Conservation (phyloP, 2,113 vertebrate species). For the Bubalus kerabau region DNA sequence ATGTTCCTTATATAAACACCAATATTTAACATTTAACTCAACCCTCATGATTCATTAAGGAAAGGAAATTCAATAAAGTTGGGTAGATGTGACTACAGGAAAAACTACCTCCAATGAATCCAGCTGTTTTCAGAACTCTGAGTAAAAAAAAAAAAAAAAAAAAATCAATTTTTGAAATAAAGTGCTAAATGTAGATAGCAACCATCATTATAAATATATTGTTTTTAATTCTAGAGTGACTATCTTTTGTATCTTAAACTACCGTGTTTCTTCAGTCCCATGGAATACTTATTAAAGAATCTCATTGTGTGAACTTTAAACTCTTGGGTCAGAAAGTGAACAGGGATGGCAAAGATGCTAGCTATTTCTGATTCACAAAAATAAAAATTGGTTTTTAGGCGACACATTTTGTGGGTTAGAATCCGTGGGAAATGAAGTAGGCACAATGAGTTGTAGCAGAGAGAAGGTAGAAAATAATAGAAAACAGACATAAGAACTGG, state of each 20-base stretch:
- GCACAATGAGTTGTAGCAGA: conserved; percentile 36
- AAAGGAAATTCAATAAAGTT: conserved; percentile 82
- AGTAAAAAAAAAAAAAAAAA: neutral
- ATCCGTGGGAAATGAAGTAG: conserved; percentile 46
- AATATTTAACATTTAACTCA: conserved; percentile 84
- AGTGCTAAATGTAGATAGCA: neutral
- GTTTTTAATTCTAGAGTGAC: neutral
- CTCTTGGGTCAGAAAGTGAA: conserved; percentile 7
- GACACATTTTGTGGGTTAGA: conserved; percentile 11
- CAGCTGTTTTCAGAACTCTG: neutral
- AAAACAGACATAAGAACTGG: conserved; percentile 43
- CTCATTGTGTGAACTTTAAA: neutral
- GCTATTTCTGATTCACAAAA: conserved; percentile 46
- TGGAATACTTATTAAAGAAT: conserved; percentile 4
- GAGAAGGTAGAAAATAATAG: conserved; percentile 40
- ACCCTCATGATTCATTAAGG: conserved; percentile 89
- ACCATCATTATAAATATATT: neutral
- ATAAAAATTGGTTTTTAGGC: conserved; percentile 52
- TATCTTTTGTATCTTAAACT: neutral
- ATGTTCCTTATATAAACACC: conserved; percentile 80
- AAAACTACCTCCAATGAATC: neutral
- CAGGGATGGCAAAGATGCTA: neutral
- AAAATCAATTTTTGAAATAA: conserved; percentile 50
- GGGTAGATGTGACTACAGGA: conserved; percentile 66
- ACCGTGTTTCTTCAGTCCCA: neutral